Percentiles rank a stretch among this genome's conserved stretches.
phyloP scores from a whole-genome alignment of 64 coral and sea anemone species.

The Stichodactyla mertensii region DNA sequence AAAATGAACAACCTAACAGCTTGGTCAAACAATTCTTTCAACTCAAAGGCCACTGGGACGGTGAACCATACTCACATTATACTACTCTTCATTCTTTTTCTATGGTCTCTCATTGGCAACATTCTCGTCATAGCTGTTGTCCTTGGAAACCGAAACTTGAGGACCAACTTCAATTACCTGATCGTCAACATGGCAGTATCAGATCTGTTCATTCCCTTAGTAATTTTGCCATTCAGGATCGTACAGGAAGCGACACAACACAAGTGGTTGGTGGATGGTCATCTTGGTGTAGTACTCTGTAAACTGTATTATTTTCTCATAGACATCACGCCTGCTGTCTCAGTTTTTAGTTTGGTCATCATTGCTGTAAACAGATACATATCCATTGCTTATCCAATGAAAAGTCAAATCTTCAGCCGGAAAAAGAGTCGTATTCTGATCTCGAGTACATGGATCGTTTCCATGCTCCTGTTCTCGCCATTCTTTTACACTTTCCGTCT shows the following conservation, averaged over 20 bases:
- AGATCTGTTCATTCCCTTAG: neutral
- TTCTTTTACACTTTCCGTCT: neutral
- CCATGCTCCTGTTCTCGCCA: neutral
- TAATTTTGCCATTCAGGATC: neutral
- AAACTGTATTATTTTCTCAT: neutral
- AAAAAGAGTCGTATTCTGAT: neutral
- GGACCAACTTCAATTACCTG: neutral
- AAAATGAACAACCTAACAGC: too few relatives aligned
- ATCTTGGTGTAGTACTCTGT: neutral
- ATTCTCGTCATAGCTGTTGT: neutral
- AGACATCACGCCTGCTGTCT: neutral
- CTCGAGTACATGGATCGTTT: neutral
- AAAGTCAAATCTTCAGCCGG: neutral
- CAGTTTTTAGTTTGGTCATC: neutral
- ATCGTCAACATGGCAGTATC: neutral
- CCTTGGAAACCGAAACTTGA: neutral
- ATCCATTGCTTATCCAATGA: neutral
- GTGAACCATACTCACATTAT: neutral
- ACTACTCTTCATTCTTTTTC: constrained; percentile 40
- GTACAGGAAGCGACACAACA: neutral
- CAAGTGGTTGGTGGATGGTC: neutral
- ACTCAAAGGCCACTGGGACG: too few relatives aligned
- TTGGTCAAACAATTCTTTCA: too few relatives aligned
- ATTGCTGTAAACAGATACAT: neutral
- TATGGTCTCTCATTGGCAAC: constrained; percentile 1